Evolutionary conservation across 2,113 vertebrate species (phyloP), one percentile per base, ranked within the genome.

Genomic region (Felis chaus): DNA sequence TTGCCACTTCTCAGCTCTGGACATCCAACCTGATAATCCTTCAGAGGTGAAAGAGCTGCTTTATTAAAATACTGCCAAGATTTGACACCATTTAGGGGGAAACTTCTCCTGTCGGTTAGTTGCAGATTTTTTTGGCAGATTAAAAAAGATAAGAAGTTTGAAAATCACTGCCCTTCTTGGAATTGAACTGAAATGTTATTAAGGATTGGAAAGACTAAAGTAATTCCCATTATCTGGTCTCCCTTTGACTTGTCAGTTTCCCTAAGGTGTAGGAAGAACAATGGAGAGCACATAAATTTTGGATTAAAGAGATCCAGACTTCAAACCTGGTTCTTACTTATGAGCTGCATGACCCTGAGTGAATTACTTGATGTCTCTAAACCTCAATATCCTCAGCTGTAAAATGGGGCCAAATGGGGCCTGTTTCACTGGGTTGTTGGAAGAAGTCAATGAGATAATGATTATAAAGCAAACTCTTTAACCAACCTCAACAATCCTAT

Each of bases 331-430:
- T 29, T 90, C n/a, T 84, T 63, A 53, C 25, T 19, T 50, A 48
- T 31, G 63, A 83, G 86, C 69, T 41, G 19, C 25, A 4, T n/a
- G 13, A 23, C 41, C 79, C 55, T 61, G 14, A 61, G 15, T 33
- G 50, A 76, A 48, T 63, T 36, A 86, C 18, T 45, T 48, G 25
- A 41, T 21, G 36, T 53, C 61, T 7, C 11, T 53, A 45, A 91
- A 66, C 33, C 95, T 97, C 87, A 84, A 63, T 95, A 76, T 92
- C 90, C 33, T 85, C 36, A 85, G 57, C 74, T 96, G 18, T 83
- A 90, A 94, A 76, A 95, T 82, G 73, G 96, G 83, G 53, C 53
- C 13, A 82, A 53, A 79, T n/a, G 45, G 79, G 61, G n/a, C 53
- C 68, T 11, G 15, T 79, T 94, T 81, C 71, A 27, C 41, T 61